A percentile compares a stretch with the other conserved stretches of the same genome.
Conservation (phyloP, 1,140 invertebrate species). For the Megalonaias nervosa region DNA sequence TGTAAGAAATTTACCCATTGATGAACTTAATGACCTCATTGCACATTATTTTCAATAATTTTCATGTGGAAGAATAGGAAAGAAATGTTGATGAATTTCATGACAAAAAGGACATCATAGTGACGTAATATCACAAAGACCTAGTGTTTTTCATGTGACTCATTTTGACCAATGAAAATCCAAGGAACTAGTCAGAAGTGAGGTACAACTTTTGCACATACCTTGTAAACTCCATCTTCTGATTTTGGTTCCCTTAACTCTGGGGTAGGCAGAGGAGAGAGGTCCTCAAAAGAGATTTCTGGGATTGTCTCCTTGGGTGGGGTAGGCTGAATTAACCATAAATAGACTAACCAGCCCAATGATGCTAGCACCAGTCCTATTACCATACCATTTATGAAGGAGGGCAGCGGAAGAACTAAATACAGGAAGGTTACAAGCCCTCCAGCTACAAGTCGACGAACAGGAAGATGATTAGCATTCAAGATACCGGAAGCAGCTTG, state of each 20-base stretch:
- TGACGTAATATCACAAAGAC: no score
- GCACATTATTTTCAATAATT: no score
- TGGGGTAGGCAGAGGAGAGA: constrained; percentile 60
- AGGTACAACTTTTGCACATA: constrained; percentile 26
- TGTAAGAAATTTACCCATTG: no score
- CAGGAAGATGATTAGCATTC: constrained; percentile 28
- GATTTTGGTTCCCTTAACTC: constrained; percentile 61
- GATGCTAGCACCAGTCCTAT: constrained; percentile 53
- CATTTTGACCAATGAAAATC: no score
- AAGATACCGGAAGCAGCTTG: no score
- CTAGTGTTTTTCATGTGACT: no score
- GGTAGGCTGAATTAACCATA: constrained; percentile 51
- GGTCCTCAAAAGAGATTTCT: constrained; percentile 45
- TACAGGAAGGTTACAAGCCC: constrained; percentile 52
- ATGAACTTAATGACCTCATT: no score
- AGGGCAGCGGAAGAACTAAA: constrained; percentile 62
- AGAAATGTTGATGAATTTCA: no score
- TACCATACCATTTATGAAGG: constrained; percentile 64
- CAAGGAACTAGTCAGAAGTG: no score
- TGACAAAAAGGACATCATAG: no score
- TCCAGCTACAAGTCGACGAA: constrained; percentile 39
- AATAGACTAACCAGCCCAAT: constrained; percentile 46
- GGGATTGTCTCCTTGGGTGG: constrained; percentile 36
- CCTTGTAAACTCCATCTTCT: constrained; percentile 63
- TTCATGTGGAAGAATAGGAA: no score